Conservation (phyloP, 1,140 invertebrate genomes). For the Myzus persicae region DNA sequence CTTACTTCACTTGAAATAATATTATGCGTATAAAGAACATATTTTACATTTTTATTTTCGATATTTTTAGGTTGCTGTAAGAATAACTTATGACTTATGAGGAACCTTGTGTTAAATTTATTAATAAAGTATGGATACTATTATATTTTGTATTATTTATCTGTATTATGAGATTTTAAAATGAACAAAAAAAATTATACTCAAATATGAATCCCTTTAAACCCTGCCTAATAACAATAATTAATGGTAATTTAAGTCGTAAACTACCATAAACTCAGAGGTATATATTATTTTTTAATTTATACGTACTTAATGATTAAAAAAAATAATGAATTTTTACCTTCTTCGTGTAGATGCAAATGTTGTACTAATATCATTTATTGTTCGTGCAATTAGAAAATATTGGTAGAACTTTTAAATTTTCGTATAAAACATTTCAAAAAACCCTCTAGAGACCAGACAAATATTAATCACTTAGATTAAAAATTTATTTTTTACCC, state of each 20-base stretch:
- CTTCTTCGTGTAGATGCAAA: background rate
- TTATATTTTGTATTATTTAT: background rate
- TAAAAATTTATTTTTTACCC: slow-evolving; percentile 11
- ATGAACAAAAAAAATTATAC: background rate
- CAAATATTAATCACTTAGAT: background rate
- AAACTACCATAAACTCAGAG: background rate
- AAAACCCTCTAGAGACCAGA: background rate
- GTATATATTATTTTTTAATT: background rate
- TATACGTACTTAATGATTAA: background rate
- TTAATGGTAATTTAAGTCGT: background rate
- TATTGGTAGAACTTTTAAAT: background rate
- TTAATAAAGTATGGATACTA: background rate
- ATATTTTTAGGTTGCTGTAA: background rate
- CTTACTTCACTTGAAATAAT: background rate
- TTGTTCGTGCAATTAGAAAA: background rate
- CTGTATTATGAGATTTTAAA: background rate
- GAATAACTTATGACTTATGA: background rate
- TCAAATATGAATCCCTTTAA: background rate
- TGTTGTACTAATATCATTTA: slow-evolving; percentile 2
- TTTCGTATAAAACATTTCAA: background rate
- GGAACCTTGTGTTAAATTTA: background rate
- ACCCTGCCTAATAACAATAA: background rate
- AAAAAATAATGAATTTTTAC: background rate
- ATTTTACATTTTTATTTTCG: background rate
- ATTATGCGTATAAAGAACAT: background rate